These are phyloP conservation scores for Lacerta bilineata DNA, from an alignment of 2,797 vertebrate genomes.

Conservation along the genomic window DNA sequence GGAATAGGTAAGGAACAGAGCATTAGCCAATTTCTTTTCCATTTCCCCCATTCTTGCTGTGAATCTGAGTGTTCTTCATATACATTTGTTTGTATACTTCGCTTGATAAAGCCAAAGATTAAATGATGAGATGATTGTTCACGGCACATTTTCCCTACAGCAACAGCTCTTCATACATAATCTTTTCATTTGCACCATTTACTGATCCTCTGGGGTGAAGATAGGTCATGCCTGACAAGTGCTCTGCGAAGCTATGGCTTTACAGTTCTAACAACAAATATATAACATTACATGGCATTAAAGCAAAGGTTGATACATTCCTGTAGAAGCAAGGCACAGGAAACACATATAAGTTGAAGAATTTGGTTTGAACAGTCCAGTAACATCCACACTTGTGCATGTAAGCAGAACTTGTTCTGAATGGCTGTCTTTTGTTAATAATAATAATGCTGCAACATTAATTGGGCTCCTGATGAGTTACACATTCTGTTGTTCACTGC, in stretches of 20 bases:
- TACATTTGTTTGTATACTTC: conserved; percentile 11
- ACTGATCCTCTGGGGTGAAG: background rate
- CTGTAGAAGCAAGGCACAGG: background rate
- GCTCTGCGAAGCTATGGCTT: background rate
- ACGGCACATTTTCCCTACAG: background rate
- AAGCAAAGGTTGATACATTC: background rate
- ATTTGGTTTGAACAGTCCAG: conserved; percentile 45
- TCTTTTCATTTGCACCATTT: background rate
- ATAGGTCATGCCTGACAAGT: background rate
- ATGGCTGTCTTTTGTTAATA: conserved; percentile 24
- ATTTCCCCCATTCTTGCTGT: background rate
- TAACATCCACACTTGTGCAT: conserved; percentile 19
- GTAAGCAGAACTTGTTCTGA: conserved; percentile 25
- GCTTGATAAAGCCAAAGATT: background rate
- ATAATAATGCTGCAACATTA: background rate
- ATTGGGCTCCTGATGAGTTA: conserved; percentile 33
- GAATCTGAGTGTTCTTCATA: fast-evolving
- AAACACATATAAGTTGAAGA: background rate
- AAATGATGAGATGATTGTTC: background rate
- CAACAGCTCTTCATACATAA: background rate
- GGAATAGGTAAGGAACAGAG: background rate
- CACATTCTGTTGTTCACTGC: conserved; percentile 15
- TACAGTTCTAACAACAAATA: background rate
- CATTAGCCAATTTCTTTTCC: background rate
- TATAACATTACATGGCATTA: background rate